Base-by-base conservation (phyloP, 2,113 vertebrate genomes). In the Brienomyrus longianalis region DNA sequence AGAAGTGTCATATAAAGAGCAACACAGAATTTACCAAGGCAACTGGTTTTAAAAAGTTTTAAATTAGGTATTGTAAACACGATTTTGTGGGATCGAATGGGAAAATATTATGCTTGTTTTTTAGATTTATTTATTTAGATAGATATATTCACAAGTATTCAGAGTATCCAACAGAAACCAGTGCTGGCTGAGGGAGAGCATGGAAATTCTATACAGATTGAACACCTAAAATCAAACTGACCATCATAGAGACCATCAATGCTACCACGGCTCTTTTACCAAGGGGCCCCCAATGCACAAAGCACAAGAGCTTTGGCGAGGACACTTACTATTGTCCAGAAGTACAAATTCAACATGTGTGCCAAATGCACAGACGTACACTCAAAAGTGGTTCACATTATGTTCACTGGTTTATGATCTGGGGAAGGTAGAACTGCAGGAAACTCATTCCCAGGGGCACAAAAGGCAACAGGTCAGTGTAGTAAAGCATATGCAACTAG, bases 391-490 rank as follows among this genome's bases (percentile, higher is more conserved):
- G 23, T 48, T 45, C 3, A 47, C 39, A n/a, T n/a, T 84, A 21
- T 45, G 21, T 92, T 83, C 50, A 96, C 97, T 95, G 97, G 95
- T 97, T 97, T 89, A 97, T 93, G 93, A 97, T 92, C 83, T 94
- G 93, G 0, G 95, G 95, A 91, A 97, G 91, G 94, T 96, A 96
- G 85, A 95, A 96, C 90, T 97, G 93, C 91, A 98, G 92, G 88
- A 97, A 94, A 50, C 92, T 95, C 93, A 98, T 97, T 0, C 94
- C 95, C 50, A 97, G 93, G 0, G 95, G 93, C 10, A 96, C 54
- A 50, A 97, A 98, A 74, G 97, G 97, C 91, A 98, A 95, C 80
- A 98, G 94, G 87, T 97, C 97, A 21, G 92, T 93, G 91, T 97
- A 98, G 89, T 95, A 98, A 21, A 97, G 94, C 0, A 97, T 87